Evolutionary conservation across 92 coral and sea anemone species (phyloP), one percentile per base, ranked within the genome.

Genomic region (Palythoa grandiflora): DNA sequence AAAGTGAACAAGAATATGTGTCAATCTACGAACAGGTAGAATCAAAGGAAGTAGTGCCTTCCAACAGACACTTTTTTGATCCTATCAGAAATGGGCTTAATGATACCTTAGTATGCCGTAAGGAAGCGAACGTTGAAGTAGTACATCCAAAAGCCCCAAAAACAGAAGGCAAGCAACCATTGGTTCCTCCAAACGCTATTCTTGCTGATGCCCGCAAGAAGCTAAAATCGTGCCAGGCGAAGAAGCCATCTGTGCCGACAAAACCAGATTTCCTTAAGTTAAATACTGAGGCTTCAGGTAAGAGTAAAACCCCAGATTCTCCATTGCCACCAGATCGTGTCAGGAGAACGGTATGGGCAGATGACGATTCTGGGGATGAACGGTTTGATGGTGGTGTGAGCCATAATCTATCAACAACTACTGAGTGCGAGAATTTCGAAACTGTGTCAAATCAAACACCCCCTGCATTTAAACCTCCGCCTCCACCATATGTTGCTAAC

Each of bases 211-310:
- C 86, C 11, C 86, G 86, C 15, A 65, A 81, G 47, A 81, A 81
- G 3, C 86, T 81, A 19, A 81, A 19, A 75, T 60, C 75, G 17
- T 57, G 72, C 71, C 68, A 79, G 16, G 59, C 38, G 2, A 75
- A 50, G 37, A 90, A 91, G 37, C 94, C 94, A 2, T 51, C 87
- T 16, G 87, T 89, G 5, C 87, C 90, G 12, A 89, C 71, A 59
- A 91, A 89, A 60, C 85, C 94, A n/a, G 55, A 9, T 2, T 73
- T 39, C 11, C 80, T 89, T 16, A 79, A 74, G 73, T 57, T 20
- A 55, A 70, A 70, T 38, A 50, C 60, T 10, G 66, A 81, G 40
- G 86, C n/a, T 15, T 44, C 75, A 65, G 1, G 35, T 14, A 57
- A 38, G 16, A 40, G 48, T 51, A 77, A 39, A 77, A 51, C 12